Base-by-base conservation (phyloP, 2,797 vertebrate genomes). In the Diplodus sargus region DNA sequence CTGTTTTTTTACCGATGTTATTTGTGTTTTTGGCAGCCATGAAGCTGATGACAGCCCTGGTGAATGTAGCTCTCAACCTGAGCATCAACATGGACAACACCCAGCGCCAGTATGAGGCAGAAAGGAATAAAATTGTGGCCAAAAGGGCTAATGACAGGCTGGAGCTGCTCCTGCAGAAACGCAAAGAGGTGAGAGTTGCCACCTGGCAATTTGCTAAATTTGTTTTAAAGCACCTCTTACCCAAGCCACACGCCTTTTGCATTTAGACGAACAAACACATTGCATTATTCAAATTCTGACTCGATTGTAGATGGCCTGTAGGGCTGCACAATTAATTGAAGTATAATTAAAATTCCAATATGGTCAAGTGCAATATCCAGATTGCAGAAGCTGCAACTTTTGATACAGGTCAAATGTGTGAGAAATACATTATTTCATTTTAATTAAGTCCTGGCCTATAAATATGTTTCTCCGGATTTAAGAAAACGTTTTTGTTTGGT, bases 1-100 rank as follows among this genome's bases (percentile, higher is more conserved):
- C 2, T 28, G n/a, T 48, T 42, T 17, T 18, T 3, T 43, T 15
- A 64, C 2, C 52, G 5, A 61, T 79, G 13, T 58, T 57, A 23
- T 58, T 30, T 81, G 17, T 87, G 43, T 76, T 12, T 81, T 78
- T 83, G 71, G 60, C 90, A 99, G 98, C 98, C 89, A 99, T 99
- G 98, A 99, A 99, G 90, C 95, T 99, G 92, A 99, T 99, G 98
- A 99, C 98, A 22, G 98, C 98, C 79, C 95, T 99, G 95, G 98
- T 99, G 93, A 99, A 99, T 86, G 98, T 99, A 95, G 98, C 98
- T 87, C 96, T 99, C 86, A 99, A 99, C 93, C 94, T 99, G 89
- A 99, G 98, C 94, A 99, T 99, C 90, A 99, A 99, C 95, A 98
- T 99, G 98, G 98, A 99, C 95, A 99, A 99, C 89, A 99, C 98